Conservation (phyloP, 1,140 invertebrate genomes). For the Orchestia grillus region DNA sequence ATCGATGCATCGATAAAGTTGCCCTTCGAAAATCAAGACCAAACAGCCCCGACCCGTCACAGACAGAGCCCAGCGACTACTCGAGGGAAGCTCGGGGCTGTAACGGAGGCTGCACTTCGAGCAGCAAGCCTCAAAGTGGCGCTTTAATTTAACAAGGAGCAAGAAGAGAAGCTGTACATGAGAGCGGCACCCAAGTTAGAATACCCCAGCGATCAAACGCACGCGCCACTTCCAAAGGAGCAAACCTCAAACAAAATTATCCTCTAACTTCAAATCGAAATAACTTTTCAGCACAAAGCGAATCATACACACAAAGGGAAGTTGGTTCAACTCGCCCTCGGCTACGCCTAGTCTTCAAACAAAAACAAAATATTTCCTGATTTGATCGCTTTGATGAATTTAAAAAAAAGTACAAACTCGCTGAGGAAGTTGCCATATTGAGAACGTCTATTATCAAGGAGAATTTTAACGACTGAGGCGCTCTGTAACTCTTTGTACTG, state of each 20-base stretch:
- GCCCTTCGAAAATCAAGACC: neutral
- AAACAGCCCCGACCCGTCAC: no score
- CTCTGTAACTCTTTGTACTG: neutral
- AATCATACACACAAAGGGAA: conserved; percentile 32
- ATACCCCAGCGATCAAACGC: neutral
- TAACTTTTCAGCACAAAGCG: conserved; percentile 4
- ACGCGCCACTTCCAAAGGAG: neutral
- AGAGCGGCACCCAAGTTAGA: neutral
- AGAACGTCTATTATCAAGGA: neutral
- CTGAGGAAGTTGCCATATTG: neutral
- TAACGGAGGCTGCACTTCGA: neutral
- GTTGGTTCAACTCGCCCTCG: neutral
- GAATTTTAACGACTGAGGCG: neutral
- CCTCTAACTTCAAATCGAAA: conserved; percentile 41
- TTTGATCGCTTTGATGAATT: conserved; percentile 36
- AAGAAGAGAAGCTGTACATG: neutral
- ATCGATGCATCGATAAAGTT: neutral
- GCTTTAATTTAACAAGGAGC: neutral
- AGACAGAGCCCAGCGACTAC: no score
- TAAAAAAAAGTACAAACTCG: neutral
- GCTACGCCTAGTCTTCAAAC: neutral
- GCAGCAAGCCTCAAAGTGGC: neutral
- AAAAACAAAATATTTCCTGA: neutral
- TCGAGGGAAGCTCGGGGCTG: neutral
- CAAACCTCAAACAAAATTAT: conserved; percentile 51